These are phyloP conservation scores for Cotesia typhae DNA, from an alignment of 1,140 invertebrate species.

Conservation along the genomic window DNA sequence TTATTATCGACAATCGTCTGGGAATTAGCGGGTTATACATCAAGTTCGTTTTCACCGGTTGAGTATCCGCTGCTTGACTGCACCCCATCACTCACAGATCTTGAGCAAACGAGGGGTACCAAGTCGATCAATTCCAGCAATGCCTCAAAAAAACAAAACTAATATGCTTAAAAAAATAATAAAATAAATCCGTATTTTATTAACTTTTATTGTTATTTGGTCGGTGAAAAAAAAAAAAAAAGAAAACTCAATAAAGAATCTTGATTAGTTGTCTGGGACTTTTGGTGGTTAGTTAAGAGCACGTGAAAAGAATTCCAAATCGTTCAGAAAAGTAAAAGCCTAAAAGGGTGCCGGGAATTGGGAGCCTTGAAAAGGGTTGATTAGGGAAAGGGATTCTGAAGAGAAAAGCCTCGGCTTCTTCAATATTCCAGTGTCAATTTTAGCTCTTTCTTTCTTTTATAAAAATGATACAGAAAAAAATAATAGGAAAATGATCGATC, in stretches of 20 bases:
- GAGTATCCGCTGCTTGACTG: constrained; percentile 39
- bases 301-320: constrained; percentile 30
- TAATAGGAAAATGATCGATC: constrained; percentile 32
- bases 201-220: constrained; percentile 9
- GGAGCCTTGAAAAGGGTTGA: constrained; percentile 66
- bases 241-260: constrained; percentile 25
- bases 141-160: not conserved
- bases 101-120: constrained; percentile 51
- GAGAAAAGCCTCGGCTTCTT: constrained; percentile 14
- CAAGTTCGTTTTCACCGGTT: constrained; percentile 48
- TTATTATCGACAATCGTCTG: constrained; percentile 57
- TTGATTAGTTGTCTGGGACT: constrained; percentile 31
- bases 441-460: constrained; percentile 6
- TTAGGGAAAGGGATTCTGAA: constrained; percentile 50
- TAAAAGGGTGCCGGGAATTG: constrained; percentile 49
- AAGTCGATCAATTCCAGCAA: not conserved
- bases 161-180: not conserved
- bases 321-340: not conserved
- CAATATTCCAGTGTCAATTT: constrained; percentile 17
- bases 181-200: not conserved
- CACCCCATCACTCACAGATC: constrained; percentile 29
- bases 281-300: constrained; percentile 34
- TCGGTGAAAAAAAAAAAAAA: not conserved
- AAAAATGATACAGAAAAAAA: not conserved
- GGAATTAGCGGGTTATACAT: constrained; percentile 51